Base-by-base conservation (phyloP, 1,140 invertebrate genomes). In the Cydia pomonella region DNA sequence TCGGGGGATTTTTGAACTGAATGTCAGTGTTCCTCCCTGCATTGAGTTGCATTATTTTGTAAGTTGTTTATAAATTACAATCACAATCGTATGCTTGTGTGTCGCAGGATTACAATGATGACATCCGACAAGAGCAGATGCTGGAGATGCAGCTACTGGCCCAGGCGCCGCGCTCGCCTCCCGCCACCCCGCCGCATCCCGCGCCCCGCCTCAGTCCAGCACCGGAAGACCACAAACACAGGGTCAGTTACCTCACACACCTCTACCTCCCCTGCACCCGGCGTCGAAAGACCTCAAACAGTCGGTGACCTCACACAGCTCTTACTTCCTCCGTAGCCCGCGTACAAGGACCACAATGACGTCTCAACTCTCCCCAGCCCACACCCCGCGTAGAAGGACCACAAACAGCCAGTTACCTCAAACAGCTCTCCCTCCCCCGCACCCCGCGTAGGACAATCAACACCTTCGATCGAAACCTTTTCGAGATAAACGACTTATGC, bases 51-150 rank as follows among this genome's bases (percentile, higher is more conserved):
- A 33, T 33, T 7, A 33, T 33, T 33, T 33, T 33, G 29, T 33
- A 7, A 33, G 7, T 33, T 33, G 6, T 33, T 33, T 33, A 33
- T 33, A 33, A n/a, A n/a, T n/a, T n/a, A n/a, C n/a, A n/a, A 33
- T 33, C 29, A 33, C 6, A 33, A 7, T 33, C 7, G 6, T 33
- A 9, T 38, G 7, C 10, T 38, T 38, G 33, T 38, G 6, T 33
- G 18, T 83, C 76, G 1, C 87, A 96, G 95, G 96, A 96, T 85
- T 97, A 97, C 94, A 97, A 97, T 89, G 97, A 97, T 83, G 97
- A 97, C 80, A 97, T 97, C 77, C 90, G 96, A 75, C 96, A 97
- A 85, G 96, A 97, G 85, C 97, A 97, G 87, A 96, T 97, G 94
- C 94, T 96, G 92, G 96, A 97, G 88, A 96, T 97, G 96, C 96